Conservation (phyloP, 2,113 vertebrate species). For the Alces alces region DNA sequence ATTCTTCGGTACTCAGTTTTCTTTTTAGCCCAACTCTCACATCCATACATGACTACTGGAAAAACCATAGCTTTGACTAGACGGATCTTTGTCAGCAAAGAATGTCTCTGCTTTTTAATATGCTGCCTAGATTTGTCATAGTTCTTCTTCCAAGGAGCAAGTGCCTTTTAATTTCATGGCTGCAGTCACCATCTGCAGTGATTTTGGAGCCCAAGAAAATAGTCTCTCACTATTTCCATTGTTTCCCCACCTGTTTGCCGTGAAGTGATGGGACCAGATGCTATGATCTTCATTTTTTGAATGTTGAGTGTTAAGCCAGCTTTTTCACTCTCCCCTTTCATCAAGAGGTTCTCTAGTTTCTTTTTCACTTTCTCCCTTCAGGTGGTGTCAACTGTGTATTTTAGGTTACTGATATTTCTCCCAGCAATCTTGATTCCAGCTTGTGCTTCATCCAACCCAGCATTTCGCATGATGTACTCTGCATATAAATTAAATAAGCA, state of each 20-base stretch:
- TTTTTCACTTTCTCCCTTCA: neutral
- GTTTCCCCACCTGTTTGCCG: neutral
- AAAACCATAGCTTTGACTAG: neutral
- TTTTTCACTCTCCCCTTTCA: neutral
- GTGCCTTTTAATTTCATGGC: neutral
- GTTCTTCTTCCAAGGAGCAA: neutral
- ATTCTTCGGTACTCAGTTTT: neutral
- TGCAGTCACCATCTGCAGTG: neutral
- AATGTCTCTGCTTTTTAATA: neutral
- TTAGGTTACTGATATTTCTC: neutral
- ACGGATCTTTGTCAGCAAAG: neutral
- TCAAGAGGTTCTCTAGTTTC: neutral
- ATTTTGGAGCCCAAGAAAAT: neutral
- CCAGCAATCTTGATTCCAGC: neutral
- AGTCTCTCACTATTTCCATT: neutral
- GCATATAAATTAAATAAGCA: neutral
- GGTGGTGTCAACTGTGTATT: neutral
- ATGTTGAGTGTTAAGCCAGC: neutral
- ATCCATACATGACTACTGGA: neutral
- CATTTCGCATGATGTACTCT: neutral
- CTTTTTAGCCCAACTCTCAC: neutral
- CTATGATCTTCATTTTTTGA: neutral
- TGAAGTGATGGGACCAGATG: neutral
- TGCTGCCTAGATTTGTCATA: neutral
- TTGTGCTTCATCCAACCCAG: neutral